Evolutionary conservation across 2,797 vertebrate genomes (phyloP).

Genomic region (Dendrocincla tyrannina): DNA sequence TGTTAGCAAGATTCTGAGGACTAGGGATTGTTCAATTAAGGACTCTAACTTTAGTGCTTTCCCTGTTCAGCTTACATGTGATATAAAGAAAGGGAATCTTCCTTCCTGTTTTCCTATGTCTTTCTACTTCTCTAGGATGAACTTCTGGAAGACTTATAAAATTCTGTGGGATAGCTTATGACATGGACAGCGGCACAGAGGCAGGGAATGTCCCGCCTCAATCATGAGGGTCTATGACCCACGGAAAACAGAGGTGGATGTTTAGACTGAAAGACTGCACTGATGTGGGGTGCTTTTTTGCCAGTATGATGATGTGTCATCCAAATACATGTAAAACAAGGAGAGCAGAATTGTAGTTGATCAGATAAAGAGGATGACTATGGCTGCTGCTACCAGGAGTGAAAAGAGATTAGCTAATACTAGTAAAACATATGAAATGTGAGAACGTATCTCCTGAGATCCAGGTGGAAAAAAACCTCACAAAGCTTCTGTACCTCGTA

Average conservation of each 20-base stretch:
- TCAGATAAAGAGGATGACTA: not conserved
- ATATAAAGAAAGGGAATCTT: not conserved
- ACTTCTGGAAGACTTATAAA: not conserved
- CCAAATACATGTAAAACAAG: not conserved
- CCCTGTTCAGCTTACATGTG: not conserved
- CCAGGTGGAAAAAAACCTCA: not conserved
- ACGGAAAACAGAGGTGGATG: not conserved
- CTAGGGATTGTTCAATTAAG: not conserved
- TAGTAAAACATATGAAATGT: not conserved
- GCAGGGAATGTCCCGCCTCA: not conserved
- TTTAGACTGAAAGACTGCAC: not conserved
- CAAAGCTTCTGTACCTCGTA: not conserved
- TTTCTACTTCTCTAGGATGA: not conserved
- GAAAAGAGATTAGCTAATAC: not conserved
- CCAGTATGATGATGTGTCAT: accelerated
- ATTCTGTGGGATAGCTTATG: not conserved
- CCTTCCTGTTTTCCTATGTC: accelerated
- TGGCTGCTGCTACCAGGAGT: not conserved
- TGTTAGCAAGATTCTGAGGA: not conserved
- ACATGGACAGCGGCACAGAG: not conserved
- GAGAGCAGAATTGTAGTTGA: not conserved
- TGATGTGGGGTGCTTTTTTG: not conserved
- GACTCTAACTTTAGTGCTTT: not conserved
- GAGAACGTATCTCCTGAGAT: not conserved
- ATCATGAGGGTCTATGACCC: not conserved